A percentile compares a stretch with the other conserved stretches of the same genome.
Conservation (phyloP, 2,888 invertebrate species). For the Ophioninae sp. region DNA sequence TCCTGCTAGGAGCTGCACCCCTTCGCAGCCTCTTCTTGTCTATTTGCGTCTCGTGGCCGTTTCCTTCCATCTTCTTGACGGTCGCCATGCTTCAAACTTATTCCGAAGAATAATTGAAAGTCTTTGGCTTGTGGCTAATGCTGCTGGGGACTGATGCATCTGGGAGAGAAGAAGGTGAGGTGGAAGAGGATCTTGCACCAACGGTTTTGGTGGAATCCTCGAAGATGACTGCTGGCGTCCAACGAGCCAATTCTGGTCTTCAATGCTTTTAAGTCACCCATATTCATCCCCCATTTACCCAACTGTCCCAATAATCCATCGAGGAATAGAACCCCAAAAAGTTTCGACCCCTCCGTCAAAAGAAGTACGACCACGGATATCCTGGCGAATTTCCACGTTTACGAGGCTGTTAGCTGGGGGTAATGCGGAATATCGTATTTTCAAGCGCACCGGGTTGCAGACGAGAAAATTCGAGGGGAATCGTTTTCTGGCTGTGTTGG, state of each 20-base stretch:
- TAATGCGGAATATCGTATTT: conserved; percentile 4
- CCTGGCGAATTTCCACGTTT: not conserved
- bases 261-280: no score
- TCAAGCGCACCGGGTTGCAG: conserved; percentile 5
- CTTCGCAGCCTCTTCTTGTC: conserved; percentile 7
- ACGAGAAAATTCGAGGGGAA: conserved; percentile 37
- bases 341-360: conserved; percentile 12
- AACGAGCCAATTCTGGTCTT: not conserved
- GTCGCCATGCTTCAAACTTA: conserved; percentile 71
- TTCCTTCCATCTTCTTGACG: not conserved
- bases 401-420: conserved; percentile 10
- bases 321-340: conserved; percentile 3
- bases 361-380: conserved; percentile 2
- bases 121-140: conserved; percentile 65
- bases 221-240: not conserved
- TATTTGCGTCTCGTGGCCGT: conserved; percentile 17
- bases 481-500: conserved; percentile 36
- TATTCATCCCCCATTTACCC: not conserved
- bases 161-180: not conserved
- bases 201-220: conserved; percentile 17
- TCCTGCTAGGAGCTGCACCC: conserved; percentile 17
- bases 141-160: conserved; percentile 27
- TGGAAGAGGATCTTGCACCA: conserved; percentile 28
- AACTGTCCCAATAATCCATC: conserved; percentile 9
- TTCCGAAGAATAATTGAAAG: conserved; percentile 77